Base-by-base conservation (phyloP, 2,888 invertebrate species). In the Aquatica leii region DNA sequence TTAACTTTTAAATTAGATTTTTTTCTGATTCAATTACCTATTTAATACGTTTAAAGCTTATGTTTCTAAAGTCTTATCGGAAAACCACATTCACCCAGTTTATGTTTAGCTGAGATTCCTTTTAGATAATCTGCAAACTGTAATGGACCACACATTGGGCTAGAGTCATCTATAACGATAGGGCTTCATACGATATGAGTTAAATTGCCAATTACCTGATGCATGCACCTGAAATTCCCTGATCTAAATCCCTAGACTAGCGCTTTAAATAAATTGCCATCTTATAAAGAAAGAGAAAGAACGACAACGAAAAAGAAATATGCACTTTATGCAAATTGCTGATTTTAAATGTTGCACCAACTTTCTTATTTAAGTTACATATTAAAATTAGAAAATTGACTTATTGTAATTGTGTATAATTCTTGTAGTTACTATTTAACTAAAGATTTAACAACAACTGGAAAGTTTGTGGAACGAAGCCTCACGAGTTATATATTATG, bases 151-250 rank as follows among this genome's bases (percentile, higher is more conserved):
- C 59, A 59, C 34, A 56, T 11, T 51, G 43, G 64, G 51, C 46
- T 57, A 62, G 61, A 50, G 55, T 55, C 66, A 67, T 66, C 70
- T 66, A 59, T 35, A 57, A 57, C 40, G 71, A 67, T 68, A 69
- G 69, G 70, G 66, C 67, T 71, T 68, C 69, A 64, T 66, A 68
- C 68, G 58, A 68, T 71, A 65, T 62, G 69, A 72, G 70, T 70
- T 70, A 73, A 73, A 73, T 73, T 73, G 73, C 65, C 73, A 71
- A 73, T 73, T 73, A 73, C 71, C 66, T 68, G 73, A 71, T 68
- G 71, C 69, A 71, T 69, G 66, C 70, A 70, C 68, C 69, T 69
- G 68, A 69, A 69, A 65, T 65, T 69, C 65, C 60, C 68, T 56
- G 5, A 20, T 55, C 53, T 18, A 50, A 41, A 20, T 59, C 48